phyloP scores from a whole-genome alignment of 2,888 invertebrate species.

The Eutolmus rufibarbis region DNA sequence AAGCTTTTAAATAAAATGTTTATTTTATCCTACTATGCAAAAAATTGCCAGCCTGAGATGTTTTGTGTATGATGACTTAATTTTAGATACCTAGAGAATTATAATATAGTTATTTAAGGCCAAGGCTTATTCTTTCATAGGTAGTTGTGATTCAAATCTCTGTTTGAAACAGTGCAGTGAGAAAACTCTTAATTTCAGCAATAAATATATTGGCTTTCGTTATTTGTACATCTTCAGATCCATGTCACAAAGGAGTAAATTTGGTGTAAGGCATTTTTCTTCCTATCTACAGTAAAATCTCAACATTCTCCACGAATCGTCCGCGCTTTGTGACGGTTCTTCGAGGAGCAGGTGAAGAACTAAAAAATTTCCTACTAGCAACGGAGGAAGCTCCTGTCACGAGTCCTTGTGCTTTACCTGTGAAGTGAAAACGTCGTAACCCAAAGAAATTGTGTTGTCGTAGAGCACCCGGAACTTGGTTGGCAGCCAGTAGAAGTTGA shows the following conservation, averaged over 20 bases:
- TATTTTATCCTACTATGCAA: too few species aligned
- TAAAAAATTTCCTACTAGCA: neutral
- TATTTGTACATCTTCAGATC: neutral
- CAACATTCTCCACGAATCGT: neutral
- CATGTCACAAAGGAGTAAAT: neutral
- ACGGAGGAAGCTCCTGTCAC: neutral
- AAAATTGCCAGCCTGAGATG: too few species aligned
- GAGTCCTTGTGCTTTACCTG: slow-evolving; percentile 71
- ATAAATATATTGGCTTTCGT: neutral
- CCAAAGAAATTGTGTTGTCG: slow-evolving; percentile 84
- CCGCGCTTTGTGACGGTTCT: neutral
- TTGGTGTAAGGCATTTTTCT: neutral
- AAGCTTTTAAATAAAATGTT: too few species aligned
- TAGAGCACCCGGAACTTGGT: slow-evolving; percentile 84
- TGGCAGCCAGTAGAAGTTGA: slow-evolving; percentile 91
- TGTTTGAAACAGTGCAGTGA: neutral
- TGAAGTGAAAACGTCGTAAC: slow-evolving; percentile 86
- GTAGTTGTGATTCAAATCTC: neutral
- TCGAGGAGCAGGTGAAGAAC: neutral
- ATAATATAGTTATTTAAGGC: neutral
- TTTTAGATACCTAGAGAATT: too few species aligned
- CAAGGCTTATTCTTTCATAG: neutral
- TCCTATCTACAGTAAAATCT: neutral
- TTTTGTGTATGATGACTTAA: neutral
- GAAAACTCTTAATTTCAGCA: neutral